Evolutionary conservation across 2,797 vertebrate species (phyloP), one percentile per base, ranked within the genome.

Genomic region (Hydrolagus colliei): DNA sequence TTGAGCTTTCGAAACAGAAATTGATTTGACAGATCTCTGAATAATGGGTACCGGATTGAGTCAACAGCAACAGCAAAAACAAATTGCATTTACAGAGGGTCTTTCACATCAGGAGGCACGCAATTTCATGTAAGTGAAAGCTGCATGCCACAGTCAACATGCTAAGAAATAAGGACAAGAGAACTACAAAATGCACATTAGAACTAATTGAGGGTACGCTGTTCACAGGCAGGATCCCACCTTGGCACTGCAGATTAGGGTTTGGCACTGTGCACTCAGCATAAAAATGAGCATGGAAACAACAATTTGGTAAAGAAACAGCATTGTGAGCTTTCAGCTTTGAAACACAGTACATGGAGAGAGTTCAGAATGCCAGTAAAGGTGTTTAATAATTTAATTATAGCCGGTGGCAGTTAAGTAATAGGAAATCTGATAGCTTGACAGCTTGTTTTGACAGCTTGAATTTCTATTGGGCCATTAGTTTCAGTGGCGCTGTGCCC

Each of bases 361-460:
- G 77, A 63, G 77, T 14, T 41, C 65, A 63, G 77, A 63, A 3
- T 65, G 32, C 27, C 22, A 82, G 27, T 82, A 27, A 18, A 67
- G 14, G 63, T 82, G 27, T 16, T 18, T 82, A 68, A 68, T 82
- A 65, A 35, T 82, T 82, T 82, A 41, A 82, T 82, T 27, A 80
- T 9, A 14, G n/a, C 78, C 62, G 9, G 62, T 35, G 78, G 76
- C 4, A 27, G 22, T 65, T 32, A 18, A 52, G 41, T 52, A 32
- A 16, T 41, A 8, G 27, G 32, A 22, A 68, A 32, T 41, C 6
- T 13, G 63, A 68, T 82, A 27, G 63, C 27, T 82, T 82, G 22
- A 68, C 27, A 18, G 77, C 12, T 52, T 52, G 41, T 52, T 52
- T 82, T 82, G 22, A 68, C 12, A 18, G 59, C 12, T 68, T 67